Evolutionary conservation across 2,797 vertebrate species (phyloP).

Genomic region (Rhincodon typus): DNA sequence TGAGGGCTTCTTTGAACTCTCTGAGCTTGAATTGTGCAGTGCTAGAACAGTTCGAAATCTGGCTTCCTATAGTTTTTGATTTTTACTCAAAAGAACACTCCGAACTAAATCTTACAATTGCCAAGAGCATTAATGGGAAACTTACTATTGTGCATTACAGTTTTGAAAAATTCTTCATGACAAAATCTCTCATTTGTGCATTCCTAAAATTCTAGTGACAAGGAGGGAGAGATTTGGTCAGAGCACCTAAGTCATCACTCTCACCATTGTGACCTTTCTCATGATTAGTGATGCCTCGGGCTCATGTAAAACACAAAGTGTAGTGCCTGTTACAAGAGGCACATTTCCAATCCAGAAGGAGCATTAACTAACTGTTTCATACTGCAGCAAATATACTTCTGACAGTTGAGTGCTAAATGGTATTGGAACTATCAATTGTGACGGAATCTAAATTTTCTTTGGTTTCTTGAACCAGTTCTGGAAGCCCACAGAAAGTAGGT

Average conservation of each 20-base stretch:
- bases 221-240: background rate
- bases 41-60: background rate
- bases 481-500: background rate
- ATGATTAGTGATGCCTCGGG: background rate
- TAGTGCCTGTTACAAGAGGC: background rate
- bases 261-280: background rate
- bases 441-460: background rate
- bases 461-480: background rate
- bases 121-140: background rate
- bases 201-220: background rate
- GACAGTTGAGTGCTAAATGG: background rate
- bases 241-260: background rate
- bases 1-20: background rate
- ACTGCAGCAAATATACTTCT: background rate
- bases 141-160: no score
- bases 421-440: background rate
- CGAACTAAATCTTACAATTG: background rate
- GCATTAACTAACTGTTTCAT: background rate
- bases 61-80: background rate
- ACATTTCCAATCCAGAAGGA: background rate
- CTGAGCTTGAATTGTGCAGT: background rate
- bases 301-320: background rate
- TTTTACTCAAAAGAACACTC: background rate
- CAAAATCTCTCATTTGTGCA: background rate
- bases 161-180: background rate